Evolutionary conservation across 2,113 vertebrate genomes (phyloP).

Genomic region (Charadrius vociferus): DNA sequence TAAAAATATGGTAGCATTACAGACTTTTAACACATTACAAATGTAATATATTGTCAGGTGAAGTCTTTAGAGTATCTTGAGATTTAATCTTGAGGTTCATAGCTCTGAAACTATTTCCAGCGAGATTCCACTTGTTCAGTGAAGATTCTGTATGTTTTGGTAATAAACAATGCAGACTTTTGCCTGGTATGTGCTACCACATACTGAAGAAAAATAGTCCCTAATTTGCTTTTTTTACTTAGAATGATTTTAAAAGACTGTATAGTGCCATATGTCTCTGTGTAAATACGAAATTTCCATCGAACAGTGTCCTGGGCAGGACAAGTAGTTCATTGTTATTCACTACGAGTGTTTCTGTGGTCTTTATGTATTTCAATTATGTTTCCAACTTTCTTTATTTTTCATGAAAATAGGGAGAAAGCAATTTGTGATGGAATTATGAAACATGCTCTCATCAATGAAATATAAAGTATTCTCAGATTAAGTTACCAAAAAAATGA

Average conservation of each 20-base stretch:
- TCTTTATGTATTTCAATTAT: neutral
- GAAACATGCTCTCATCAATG: neutral
- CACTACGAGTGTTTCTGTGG: neutral
- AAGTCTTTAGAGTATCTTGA: constrained; percentile 38
- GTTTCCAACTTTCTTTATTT: neutral
- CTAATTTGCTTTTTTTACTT: neutral
- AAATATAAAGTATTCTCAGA: neutral
- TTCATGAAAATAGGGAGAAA: neutral
- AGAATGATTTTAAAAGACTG: neutral
- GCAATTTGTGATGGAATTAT: neutral
- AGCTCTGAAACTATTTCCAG: constrained; percentile 11
- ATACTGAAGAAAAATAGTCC: neutral
- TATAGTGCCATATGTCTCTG: neutral
- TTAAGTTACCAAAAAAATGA: neutral
- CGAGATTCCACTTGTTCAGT: neutral
- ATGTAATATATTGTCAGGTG: constrained; percentile 25
- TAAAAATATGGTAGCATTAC: neutral
- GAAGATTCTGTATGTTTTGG: neutral
- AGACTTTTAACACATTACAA: constrained; percentile 1
- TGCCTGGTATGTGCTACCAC: neutral
- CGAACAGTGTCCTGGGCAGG: neutral
- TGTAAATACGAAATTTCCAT: neutral
- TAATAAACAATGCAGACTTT: constrained; percentile 1
- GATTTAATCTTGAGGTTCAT: neutral
- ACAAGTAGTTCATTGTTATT: neutral